Conservation (phyloP, 1,140 invertebrate genomes). For the Copidosoma floridanum region DNA sequence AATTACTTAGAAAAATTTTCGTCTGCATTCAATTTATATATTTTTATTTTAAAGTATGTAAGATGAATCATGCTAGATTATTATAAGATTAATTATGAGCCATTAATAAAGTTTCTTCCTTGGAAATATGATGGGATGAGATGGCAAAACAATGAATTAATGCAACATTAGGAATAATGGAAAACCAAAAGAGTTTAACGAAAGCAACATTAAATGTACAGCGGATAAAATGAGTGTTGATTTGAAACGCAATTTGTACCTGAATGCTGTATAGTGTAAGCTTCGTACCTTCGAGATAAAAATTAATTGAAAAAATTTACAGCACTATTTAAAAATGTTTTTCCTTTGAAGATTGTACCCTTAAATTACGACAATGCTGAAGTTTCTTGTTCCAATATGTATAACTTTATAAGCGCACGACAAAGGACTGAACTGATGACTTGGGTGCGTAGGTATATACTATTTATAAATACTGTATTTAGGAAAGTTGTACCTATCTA, state of each 20-base stretch:
- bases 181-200: slow-evolving; percentile 3
- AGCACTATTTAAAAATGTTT: not conserved
- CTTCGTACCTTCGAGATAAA: slow-evolving; percentile 7
- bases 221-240: slow-evolving; percentile 1
- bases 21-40: slow-evolving; percentile 2
- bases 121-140: slow-evolving; percentile 8
- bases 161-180: too few relatives aligned
- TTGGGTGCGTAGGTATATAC: not conserved
- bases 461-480: slow-evolving; percentile 13
- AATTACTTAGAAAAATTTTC: slow-evolving; percentile 10
- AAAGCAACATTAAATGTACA: slow-evolving; percentile 22
- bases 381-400: not conserved
- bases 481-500: slow-evolving; percentile 11
- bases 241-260: slow-evolving; percentile 28
- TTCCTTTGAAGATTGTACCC: not conserved
- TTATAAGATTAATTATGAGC: slow-evolving; percentile 12
- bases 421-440: slow-evolving; percentile 23
- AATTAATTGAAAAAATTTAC: slow-evolving; percentile 12
- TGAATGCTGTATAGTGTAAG: slow-evolving; percentile 24
- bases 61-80: slow-evolving; percentile 18
- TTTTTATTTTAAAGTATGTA: slow-evolving; percentile 29
- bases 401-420: slow-evolving; percentile 7
- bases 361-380: not conserved
- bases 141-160: slow-evolving; percentile 4
- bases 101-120: slow-evolving; percentile 8